Base-by-base conservation (phyloP, 2,888 invertebrate species). In the Sesia bembeciformis region DNA sequence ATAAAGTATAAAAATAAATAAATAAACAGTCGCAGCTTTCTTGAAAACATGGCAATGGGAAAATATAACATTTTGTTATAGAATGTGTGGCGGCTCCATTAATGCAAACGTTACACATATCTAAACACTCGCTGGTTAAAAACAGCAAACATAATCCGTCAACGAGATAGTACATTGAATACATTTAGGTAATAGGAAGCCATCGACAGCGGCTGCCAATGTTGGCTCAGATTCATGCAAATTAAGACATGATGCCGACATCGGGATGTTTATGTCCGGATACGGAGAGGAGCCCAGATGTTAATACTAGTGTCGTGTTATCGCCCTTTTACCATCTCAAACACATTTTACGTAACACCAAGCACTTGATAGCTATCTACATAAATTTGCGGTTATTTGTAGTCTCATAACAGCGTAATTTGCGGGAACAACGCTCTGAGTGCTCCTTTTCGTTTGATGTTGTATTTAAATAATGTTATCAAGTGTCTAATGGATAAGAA, bases 381-480 rank as follows among this genome's bases (percentile, higher is more conserved):
- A 84, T 84, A 83, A 85, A 83, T 84, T 84, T 81, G 81, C 72
- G 79, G 79, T 80, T 84, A 81, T 81, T 82, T 81, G 81, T 81
- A 72, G 77, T 77, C 76, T 76, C 75, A 80, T 81, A 81, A 78
- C 76, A 72, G 73, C 67, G 81, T 79, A 79, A 83, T 84, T 84
- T 82, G 80, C 74, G 76, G 71, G 68, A 72, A 72, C 70, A 73
- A 70, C 70, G 74, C 68, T 65, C 68, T 70, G 71, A 78, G 76
- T 74, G 74, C 67, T 70, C 65, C 72, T 68, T 72, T 78, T 75
- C 72, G 66, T 74, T 74, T 72, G 67, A 70, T 72, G 72, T 68
- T 68, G 74, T 76, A 72, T 73, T 72, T 65, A 60, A 65, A 70
- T 71, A 75, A 81, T 76, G 74, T 70, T 73, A 81, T 78, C 70